Percentiles rank a stretch among this genome's conserved stretches.
These are phyloP conservation scores for Scaptomyza tumidula DNA, from an alignment of 2,888 invertebrate species.

Conservation along the genomic window DNA sequence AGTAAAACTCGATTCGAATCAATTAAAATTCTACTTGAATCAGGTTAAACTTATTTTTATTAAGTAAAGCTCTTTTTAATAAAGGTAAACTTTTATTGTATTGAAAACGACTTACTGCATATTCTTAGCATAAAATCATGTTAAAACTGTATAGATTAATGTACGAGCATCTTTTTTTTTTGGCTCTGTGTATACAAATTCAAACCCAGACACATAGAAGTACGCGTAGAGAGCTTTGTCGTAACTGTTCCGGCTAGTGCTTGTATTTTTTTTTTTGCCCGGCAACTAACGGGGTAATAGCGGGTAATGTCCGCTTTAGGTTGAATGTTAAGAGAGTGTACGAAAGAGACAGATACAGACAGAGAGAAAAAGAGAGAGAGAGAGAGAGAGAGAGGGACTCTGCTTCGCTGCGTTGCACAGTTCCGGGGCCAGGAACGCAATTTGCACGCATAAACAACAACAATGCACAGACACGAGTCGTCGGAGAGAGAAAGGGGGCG, in stretches of 20 bases:
- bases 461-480: slow-evolving; percentile 7
- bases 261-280: slow-evolving; percentile 33
- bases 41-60: no score
- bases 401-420: slow-evolving; percentile 45
- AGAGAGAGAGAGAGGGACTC: neutral
- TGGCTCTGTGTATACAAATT: neutral
- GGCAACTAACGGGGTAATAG: slow-evolving; percentile 73
- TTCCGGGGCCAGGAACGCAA: slow-evolving; percentile 55
- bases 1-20: neutral
- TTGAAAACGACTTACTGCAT: neutral
- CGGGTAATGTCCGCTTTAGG: slow-evolving; percentile 75
- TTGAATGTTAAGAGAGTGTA: slow-evolving; percentile 46
- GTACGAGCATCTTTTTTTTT: neutral
- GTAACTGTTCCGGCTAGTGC: slow-evolving; percentile 53
- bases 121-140: neutral
- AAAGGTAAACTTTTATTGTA: no score
- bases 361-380: neutral
- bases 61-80: no score
- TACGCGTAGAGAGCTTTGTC: slow-evolving; percentile 24
- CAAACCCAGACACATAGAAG: slow-evolving; percentile 6
- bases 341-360: neutral
- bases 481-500: neutral
- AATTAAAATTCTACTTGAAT: neutral
- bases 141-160: no score
- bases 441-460: slow-evolving; percentile 71